Evolutionary conservation across 2,888 invertebrate genomes (phyloP).

Genomic region (Parnassius mnemosyne): DNA sequence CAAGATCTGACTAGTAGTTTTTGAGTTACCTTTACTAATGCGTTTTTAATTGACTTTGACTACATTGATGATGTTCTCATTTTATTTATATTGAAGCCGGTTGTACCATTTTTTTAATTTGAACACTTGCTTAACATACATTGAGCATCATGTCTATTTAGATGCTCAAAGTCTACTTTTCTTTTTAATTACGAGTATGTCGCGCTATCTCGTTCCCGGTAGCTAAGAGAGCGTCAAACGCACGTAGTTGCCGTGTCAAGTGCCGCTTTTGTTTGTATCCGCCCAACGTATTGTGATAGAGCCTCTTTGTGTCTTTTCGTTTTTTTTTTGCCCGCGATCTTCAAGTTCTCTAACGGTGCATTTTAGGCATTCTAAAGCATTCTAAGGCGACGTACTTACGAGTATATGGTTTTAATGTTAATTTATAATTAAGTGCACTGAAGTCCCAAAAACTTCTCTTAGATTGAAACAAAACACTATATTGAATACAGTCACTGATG

Average conservation of each 20-base stretch:
- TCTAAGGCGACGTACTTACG: too few species aligned
- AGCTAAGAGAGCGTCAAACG: conserved; percentile 17
- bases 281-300: conserved; percentile 23
- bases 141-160: conserved; percentile 1
- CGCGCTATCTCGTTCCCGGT: conserved; percentile 6
- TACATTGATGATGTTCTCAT: too few species aligned
- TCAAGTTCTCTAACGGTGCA: conserved; percentile 8
- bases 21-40: too few species aligned
- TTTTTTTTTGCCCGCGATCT: conserved; percentile 16
- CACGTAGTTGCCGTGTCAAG: conserved; percentile 26
- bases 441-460: too few species aligned
- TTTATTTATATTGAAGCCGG: too few species aligned
- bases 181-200: conserved; percentile 15
- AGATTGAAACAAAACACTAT: background rate
- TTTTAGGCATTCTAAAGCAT: background rate
- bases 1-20: too few species aligned
- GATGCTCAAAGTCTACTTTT: background rate
- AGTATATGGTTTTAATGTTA: too few species aligned
- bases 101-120: too few species aligned
- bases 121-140: too few species aligned
- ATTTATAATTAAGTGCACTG: too few species aligned
- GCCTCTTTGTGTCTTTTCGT: conserved; percentile 24
- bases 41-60: too few species aligned
- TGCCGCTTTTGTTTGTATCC: conserved; percentile 23
- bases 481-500: too few species aligned